Base-by-base conservation (phyloP, 2,888 invertebrate species). In the Tenthredo notha region DNA sequence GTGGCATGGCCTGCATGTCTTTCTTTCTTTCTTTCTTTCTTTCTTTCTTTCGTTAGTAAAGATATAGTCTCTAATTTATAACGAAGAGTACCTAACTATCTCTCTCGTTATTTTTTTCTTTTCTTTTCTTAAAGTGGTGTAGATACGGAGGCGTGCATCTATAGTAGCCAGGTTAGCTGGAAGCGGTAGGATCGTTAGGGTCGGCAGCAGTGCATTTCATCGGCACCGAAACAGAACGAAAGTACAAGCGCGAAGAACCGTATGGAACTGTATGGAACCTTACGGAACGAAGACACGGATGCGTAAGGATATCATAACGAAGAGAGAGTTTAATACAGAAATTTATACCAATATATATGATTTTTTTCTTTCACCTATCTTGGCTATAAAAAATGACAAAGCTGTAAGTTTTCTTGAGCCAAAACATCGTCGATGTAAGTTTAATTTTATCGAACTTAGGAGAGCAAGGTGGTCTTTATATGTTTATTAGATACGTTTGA, bases 171-270 rank as follows among this genome's bases (percentile, higher is more conserved):
- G n/a, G 67, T 43, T 83, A 47, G 83, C 50, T 83, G 58, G 83
- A 83, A 83, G 83, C 67, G 47, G 70, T 18, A 83, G 47, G 83
- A 83, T 67, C 83, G 67, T 83, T 83, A 83, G 67, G 50, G 83
- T 83, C 83, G 83, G 83, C 83, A 83, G 67, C 83, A 83, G 83
- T 83, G 83, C 83, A 83, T 83, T 83, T 65, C 83, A 83, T 67
- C 67, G 83, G 18, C 83, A 83, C 67, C 83, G 83, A 83, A 83
- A 83, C 83, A 83, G 83, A 83, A 83, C 83, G 83, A 83, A 83
- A 83, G 83, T 83, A 83, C 47, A 70, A 83, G 83, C 83, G 47
- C 18, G 43, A 83, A 83, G 83, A 83, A 83, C 67, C 83, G 65
- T 80, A 80, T 61, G 58, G 61, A 58, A 37, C 40, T 61, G 80